Percentiles rank a stretch among this genome's conserved stretches.
Evolutionary conservation across 2,113 vertebrate genomes (phyloP).

Genomic region (Poicephalus meyeri): DNA sequence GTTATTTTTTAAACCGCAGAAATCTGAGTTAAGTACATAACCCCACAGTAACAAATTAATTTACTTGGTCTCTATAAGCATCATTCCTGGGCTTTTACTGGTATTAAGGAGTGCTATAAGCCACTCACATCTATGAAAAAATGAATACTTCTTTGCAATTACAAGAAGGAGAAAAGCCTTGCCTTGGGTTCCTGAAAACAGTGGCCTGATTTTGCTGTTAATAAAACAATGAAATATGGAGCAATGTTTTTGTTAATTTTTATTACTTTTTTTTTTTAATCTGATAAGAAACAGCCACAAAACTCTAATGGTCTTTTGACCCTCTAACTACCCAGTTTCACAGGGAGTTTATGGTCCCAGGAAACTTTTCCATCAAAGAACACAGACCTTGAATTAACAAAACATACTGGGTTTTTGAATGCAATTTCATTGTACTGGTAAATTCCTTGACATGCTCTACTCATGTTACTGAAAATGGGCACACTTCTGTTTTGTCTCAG

Average conservation of each 20-base stretch:
- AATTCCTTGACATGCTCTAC: background rate
- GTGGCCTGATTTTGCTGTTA: background rate
- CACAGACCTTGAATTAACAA: background rate
- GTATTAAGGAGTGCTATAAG: background rate
- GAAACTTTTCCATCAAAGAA: background rate
- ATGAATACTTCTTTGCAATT: background rate
- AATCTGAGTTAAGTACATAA: background rate
- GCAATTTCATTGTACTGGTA: background rate
- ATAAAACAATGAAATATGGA: background rate
- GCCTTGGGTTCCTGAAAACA: background rate
- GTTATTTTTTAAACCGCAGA: background rate
- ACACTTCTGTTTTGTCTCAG: background rate
- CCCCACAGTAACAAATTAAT: background rate
- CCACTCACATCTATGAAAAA: background rate
- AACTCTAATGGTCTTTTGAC: background rate
- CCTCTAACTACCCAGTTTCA: background rate
- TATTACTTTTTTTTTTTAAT: background rate
- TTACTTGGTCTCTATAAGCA: background rate
- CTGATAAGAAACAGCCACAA: background rate
- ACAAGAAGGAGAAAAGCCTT: background rate
- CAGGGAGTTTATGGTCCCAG: background rate
- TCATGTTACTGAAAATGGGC: background rate
- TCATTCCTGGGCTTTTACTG: background rate
- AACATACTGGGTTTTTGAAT: background rate
- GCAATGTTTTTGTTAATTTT: background rate